Evolutionary conservation across 2,888 invertebrate species (phyloP), one percentile per base, ranked within the genome.

Genomic region (Euplagia quadripunctaria): DNA sequence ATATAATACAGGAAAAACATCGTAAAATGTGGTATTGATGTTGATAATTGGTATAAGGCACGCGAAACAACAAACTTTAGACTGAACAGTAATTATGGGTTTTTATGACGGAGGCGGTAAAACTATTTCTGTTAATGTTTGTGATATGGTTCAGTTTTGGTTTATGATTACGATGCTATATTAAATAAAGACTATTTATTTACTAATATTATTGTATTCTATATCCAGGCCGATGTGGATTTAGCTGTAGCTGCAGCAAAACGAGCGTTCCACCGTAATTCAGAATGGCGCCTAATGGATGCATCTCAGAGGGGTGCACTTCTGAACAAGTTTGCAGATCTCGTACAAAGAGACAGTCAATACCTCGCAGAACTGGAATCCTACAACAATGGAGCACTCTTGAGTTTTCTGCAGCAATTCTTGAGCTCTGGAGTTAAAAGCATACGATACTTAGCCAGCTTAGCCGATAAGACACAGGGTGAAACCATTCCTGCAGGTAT

Each of bases 331-430:
- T 94, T 99, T 74, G 98, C 98, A 20, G 72, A 80, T 49, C 96
- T 98, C 0, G 95, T 99, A 14, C 97, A 98, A 88, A 95, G 97
- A 64, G 98, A 99, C 90, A 91, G 94, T 99, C 86, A 99, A 99
- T 98, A 98, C 84, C 88, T 99, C 66, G 97, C 98, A 64, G 98
- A 98, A 84, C 94, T 99, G 86, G 99, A 99, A 94, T 98, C 99
- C 0, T 91, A 98, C 76, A 98, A 99, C 91, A 72, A 72, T 64
- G 72, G 72, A 61, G 43, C 17, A 93, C 97, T 99, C 0, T 97
- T 97, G 85, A 89, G 93, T 11, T 92, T 96, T 80, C 94, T 97
- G 96, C 96, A 79, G 87, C 85, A 17, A 94, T 96, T 81, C 97
- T 97, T 91, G 82, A 97, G 0, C 89, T 92, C 0, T 85, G 90